Evolutionary conservation across 2,113 vertebrate genomes (phyloP).

Genomic region (Meriones unguiculatus): DNA sequence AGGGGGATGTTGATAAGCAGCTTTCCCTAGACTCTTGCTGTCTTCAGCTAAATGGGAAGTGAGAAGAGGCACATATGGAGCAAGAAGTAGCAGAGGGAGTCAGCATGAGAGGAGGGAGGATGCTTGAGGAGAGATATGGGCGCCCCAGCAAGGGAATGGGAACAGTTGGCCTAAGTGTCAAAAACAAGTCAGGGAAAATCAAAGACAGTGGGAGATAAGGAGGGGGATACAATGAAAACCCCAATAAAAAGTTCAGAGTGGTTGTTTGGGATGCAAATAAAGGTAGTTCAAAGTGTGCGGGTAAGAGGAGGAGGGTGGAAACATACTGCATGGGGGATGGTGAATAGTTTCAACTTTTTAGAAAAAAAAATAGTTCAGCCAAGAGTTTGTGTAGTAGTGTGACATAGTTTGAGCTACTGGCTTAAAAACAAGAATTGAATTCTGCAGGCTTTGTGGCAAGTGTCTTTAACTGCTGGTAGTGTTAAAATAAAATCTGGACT

Average conservation of each 20-base stretch:
- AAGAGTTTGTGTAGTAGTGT: neutral
- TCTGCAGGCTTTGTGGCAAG: neutral
- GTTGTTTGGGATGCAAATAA: slow-evolving; percentile 9
- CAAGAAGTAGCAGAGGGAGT: neutral
- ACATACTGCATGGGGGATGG: neutral
- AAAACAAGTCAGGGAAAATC: slow-evolving; percentile 17
- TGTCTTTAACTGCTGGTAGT: neutral
- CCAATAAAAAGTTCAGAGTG: slow-evolving; percentile 25
- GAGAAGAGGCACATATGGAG: neutral
- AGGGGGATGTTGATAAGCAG: neutral
- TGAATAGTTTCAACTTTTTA: neutral
- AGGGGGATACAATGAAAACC: slow-evolving; percentile 27
- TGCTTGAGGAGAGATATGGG: neutral
- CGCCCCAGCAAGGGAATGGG: neutral
- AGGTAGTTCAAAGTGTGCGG: neutral
- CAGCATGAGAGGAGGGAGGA: neutral
- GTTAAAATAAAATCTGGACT: neutral
- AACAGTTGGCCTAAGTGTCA: slow-evolving; percentile 31
- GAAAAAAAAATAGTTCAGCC: slow-evolving; percentile 18
- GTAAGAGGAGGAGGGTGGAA: neutral
- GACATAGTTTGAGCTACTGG: neutral
- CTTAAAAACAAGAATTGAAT: neutral
- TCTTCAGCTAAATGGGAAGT: neutral
- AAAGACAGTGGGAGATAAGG: neutral
- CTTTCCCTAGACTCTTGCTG: neutral